phyloP scores from a whole-genome alignment of 2,888 invertebrate species.

The Taphrorychus bicolor region DNA sequence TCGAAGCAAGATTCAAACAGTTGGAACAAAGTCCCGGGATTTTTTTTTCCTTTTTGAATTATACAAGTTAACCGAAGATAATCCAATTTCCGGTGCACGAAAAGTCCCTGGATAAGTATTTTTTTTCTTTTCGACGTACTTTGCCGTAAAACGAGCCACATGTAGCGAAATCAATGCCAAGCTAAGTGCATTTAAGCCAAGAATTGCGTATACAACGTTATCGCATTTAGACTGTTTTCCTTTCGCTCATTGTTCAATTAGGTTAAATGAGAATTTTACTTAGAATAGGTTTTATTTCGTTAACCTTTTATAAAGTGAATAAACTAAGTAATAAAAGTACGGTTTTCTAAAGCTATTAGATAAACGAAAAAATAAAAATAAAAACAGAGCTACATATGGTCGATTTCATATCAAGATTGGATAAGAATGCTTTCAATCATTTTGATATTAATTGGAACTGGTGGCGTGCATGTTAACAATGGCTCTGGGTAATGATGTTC shows the following conservation, averaged over 20 bases:
- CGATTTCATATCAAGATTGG: not conserved
- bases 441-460: not conserved
- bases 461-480: not conserved
- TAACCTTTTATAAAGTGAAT: no score
- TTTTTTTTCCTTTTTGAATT: not conserved
- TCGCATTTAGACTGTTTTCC: conserved; percentile 11
- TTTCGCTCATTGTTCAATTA: not conserved
- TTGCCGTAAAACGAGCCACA: conserved; percentile 13
- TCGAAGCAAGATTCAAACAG: not conserved
- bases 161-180: conserved; percentile 19
- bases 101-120: conserved; percentile 20
- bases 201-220: conserved; percentile 9
- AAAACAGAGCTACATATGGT: not conserved
- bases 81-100: conserved; percentile 24
- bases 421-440: not conserved
- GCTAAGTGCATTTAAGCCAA: conserved; percentile 23
- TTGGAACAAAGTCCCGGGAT: not conserved
- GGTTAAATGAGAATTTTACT: not conserved
- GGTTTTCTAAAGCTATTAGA: not conserved
- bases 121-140: conserved; percentile 17
- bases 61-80: not conserved
- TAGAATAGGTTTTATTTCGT: not conserved
- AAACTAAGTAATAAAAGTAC: no score
- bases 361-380: no score
- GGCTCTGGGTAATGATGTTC: not conserved